A percentile compares a stretch with the other conserved stretches of the same genome.
phyloP scores from a whole-genome alignment of 1,140 invertebrate species.

The Drosophila ironensis region DNA sequence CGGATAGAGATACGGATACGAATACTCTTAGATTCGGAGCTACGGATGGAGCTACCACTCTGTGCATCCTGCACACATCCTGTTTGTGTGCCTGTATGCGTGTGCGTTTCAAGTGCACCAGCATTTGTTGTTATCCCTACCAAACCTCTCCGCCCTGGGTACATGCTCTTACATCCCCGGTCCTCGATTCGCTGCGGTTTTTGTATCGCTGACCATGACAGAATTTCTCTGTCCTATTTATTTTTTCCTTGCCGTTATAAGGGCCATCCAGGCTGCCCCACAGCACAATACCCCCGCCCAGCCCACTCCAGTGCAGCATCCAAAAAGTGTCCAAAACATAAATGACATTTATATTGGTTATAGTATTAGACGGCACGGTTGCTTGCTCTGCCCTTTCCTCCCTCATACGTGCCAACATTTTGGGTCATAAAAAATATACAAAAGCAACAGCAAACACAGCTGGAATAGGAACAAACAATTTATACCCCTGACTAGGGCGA shows the following conservation, averaged over 20 bases:
- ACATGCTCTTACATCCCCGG: background rate
- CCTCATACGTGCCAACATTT: constrained; percentile 44
- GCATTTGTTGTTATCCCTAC: constrained; percentile 43
- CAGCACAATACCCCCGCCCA: background rate
- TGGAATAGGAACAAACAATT: constrained; percentile 56
- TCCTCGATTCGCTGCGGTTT: constrained; percentile 29
- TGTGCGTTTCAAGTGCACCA: constrained; percentile 58
- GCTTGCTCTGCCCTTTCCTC: background rate
- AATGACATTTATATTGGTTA: constrained; percentile 79
- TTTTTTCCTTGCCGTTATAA: constrained; percentile 11
- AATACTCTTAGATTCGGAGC: constrained; percentile 6
- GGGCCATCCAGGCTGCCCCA: constrained; percentile 7
- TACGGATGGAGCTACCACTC: background rate
- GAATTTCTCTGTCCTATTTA: constrained; percentile 29
- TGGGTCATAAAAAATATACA: constrained; percentile 44
- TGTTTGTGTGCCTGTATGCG: constrained; percentile 10
- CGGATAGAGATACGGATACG: constrained; percentile 6
- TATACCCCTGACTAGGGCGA: constrained; percentile 40
- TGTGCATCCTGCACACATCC: constrained; percentile 7
- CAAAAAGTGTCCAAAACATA: constrained; percentile 68
- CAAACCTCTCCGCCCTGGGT: background rate
- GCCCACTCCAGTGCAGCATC: constrained; percentile 10
- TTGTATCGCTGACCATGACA: constrained; percentile 69
- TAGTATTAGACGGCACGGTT: constrained; percentile 61
- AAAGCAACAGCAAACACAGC: constrained; percentile 27